These are phyloP conservation scores for Onychorhynchus coronatus DNA, from an alignment of 2,113 vertebrate species.

Conservation along the genomic window DNA sequence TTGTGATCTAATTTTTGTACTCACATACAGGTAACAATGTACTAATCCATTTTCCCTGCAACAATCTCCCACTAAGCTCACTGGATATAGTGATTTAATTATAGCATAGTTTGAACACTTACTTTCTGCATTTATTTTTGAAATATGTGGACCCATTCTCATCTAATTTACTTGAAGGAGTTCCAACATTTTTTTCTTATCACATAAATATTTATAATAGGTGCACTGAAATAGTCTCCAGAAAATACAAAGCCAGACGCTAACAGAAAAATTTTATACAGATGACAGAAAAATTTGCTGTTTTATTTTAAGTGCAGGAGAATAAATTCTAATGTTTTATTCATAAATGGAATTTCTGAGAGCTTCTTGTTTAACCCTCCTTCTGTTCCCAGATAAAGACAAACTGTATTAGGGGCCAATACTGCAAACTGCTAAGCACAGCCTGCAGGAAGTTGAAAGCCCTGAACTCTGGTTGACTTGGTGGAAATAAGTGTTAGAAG, in stretches of 20 bases:
- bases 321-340: conserved; percentile 35
- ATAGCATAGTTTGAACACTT: not conserved
- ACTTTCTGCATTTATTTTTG: conserved; percentile 16
- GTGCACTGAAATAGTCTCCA: not conserved
- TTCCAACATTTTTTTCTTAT: not conserved
- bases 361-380: not conserved
- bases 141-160: not conserved
- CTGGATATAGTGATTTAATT: not conserved
- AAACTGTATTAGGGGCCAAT: not conserved
- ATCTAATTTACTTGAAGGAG: conserved; percentile 22
- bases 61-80: not conserved
- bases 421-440: not conserved
- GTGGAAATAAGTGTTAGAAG: not conserved
- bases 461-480: not conserved
- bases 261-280: conserved; percentile 17
- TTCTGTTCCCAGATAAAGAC: not conserved
- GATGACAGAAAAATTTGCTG: not conserved
- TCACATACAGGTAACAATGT: not conserved
- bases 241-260: not conserved
- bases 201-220: conserved; percentile 49
- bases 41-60: not conserved
- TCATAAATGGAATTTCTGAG: not conserved
- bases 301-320: not conserved
- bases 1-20: not conserved
- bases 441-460: not conserved